A percentile compares a stretch with the other conserved stretches of the same genome.
These are phyloP conservation scores for Tolypeutes matacus DNA, from an alignment of 2,797 vertebrate genomes.

Conservation along the genomic window DNA sequence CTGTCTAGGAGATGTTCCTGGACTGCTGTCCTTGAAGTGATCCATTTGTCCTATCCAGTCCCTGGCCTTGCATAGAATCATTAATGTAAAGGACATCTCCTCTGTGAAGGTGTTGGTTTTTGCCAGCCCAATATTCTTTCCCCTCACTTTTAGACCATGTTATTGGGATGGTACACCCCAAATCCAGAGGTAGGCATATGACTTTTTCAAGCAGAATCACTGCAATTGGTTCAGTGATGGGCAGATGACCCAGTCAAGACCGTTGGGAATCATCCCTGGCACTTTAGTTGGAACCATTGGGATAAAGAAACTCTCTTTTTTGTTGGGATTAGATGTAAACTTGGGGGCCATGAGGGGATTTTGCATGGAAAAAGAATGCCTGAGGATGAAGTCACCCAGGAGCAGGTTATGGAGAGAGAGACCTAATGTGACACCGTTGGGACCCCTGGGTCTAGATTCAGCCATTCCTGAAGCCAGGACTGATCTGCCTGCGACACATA, in stretches of 20 bases:
- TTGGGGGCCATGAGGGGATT: background rate
- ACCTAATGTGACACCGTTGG: background rate
- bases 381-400: background rate
- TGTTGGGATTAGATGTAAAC: background rate
- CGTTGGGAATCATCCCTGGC: background rate
- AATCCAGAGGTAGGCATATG: background rate
- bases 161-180: background rate
- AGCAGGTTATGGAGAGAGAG: background rate
- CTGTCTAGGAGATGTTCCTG: background rate
- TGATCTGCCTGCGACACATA: background rate
- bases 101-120: background rate
- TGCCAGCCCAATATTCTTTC: background rate
- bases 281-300: background rate
- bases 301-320: slow-evolving; percentile 9
- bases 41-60: background rate
- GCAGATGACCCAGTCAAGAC: background rate
- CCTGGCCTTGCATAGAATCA: background rate
- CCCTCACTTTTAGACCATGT: background rate
- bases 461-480: background rate
- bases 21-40: background rate
- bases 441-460: background rate
- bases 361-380: background rate
- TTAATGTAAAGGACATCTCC: background rate
- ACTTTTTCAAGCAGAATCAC: background rate
- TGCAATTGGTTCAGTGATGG: background rate